Conservation (phyloP, 2,888 invertebrate genomes). For the Balanococcus diminutus region DNA sequence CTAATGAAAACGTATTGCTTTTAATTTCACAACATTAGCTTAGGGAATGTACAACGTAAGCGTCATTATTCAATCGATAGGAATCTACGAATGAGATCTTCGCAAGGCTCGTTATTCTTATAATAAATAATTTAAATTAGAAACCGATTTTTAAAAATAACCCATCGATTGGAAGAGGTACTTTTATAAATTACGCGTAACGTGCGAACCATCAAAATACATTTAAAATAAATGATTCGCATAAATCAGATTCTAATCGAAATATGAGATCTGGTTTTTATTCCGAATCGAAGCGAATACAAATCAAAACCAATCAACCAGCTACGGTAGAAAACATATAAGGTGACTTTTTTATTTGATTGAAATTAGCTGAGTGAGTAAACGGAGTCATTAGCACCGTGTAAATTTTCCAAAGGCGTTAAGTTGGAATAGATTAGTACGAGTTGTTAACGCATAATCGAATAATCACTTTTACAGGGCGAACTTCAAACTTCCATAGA, state of each 20-base stretch:
- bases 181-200: slow-evolving; percentile 37
- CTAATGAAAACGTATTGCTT: slow-evolving; percentile 32
- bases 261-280: slow-evolving; percentile 2
- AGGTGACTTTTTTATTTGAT: not conserved
- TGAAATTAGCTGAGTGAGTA: not conserved
- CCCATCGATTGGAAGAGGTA: not conserved
- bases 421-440: not conserved
- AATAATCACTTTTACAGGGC: not conserved
- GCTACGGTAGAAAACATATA: not conserved
- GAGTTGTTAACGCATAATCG: not conserved
- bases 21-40: slow-evolving; percentile 21
- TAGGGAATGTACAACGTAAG: not conserved
- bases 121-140: not conserved
- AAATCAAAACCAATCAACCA: not conserved
- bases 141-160: slow-evolving; percentile 19
- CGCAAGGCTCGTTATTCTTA: not conserved
- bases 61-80: slow-evolving; percentile 35
- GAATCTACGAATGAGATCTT: slow-evolving; percentile 20
- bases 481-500: not conserved
- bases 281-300: not conserved
- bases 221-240: slow-evolving; percentile 35
- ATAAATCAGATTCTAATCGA: slow-evolving; percentile 29
- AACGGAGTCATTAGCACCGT: not conserved
- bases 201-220: slow-evolving; percentile 35
- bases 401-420: slow-evolving; percentile 1